Evolutionary conservation across 2,888 invertebrate genomes (phyloP).

Genomic region (Siphlonurus alternatus): DNA sequence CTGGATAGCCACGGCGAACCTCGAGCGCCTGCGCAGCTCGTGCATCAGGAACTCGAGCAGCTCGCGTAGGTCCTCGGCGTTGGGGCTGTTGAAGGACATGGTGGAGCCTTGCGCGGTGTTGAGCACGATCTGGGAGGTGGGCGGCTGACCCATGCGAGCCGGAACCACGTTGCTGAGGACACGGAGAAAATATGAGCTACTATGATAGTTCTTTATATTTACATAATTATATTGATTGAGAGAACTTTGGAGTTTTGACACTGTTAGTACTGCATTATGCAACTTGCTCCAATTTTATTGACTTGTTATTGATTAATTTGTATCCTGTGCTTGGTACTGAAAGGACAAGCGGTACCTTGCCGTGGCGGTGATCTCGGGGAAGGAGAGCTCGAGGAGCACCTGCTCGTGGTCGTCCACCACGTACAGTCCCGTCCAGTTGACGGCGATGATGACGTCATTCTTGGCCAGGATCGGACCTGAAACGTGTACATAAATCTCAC

Average conservation of each 20-base stretch:
- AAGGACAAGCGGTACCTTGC: conserved; percentile 28
- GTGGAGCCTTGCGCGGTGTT: conserved; percentile 76
- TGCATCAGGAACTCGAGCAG: conserved; percentile 70
- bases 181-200: too few species aligned
- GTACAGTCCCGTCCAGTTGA: conserved; percentile 88
- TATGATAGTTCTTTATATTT: too few species aligned
- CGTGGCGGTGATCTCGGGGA: conserved; percentile 69
- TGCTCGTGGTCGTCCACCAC: conserved; percentile 85
- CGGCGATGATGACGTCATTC: conserved; percentile 65
- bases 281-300: too few species aligned
- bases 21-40: conserved; percentile 70
- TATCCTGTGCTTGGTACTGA: not conserved
- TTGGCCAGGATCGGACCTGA: conserved; percentile 39
- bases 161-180: not conserved
- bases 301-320: not conserved
- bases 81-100: conserved; percentile 76
- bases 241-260: too few species aligned
- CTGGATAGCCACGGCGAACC: conserved; percentile 61
- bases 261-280: too few species aligned
- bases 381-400: conserved; percentile 71
- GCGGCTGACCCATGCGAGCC: not conserved
- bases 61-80: conserved; percentile 69
- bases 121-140: conserved; percentile 39
- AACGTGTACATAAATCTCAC: not conserved
- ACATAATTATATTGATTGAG: too few species aligned